Base-by-base conservation (phyloP, 2,888 invertebrate genomes). In the Nasonovia ribisnigri region DNA sequence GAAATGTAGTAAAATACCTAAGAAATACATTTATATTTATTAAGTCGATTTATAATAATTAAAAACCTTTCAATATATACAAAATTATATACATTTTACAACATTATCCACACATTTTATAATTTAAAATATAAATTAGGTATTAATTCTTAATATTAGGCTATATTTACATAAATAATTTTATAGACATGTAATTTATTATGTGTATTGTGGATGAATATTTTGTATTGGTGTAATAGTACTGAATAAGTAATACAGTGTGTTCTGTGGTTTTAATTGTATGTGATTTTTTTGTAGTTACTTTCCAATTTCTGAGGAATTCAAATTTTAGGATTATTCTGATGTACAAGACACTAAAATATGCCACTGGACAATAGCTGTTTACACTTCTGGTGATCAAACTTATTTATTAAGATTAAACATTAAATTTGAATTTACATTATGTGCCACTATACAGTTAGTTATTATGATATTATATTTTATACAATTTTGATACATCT, bases 151-250 rank as follows among this genome's bases (percentile, higher is more conserved):
- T 91, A 91, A 57, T 88, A 88, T 88, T 92, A 88, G 88, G 16
- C 42, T 88, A 42, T 84, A 67, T 51, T 92, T 67, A 88, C 10
- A 26, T 92, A 67, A 87, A 77, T 92, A n/a, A 88, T 77, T 92
- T 51, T 88, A 43, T 92, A 84, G 92, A 54, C 92, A 77, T 92
- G 57, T 67, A n/a, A 92, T 88, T 88, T 77, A 88, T 91, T 57
- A 91, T 91, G 3, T 77, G 54, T 91, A 57, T 77, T 92, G 54
- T 88, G 67, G 48, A 92, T 92, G 88, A 84, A n/a, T 36, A 92
- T 92, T 92, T 92, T 88, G 54, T 92, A 88, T 51, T 88, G 86
- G 88, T 92, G 67, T 92, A 92, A 77, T 29, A 92, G 88, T 88
- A 26, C 42, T 46, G 57, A 54, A 77, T 8, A 90, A 29, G 84